Base-by-base conservation (phyloP, 2,888 invertebrate species). In the Eulithis testata region DNA sequence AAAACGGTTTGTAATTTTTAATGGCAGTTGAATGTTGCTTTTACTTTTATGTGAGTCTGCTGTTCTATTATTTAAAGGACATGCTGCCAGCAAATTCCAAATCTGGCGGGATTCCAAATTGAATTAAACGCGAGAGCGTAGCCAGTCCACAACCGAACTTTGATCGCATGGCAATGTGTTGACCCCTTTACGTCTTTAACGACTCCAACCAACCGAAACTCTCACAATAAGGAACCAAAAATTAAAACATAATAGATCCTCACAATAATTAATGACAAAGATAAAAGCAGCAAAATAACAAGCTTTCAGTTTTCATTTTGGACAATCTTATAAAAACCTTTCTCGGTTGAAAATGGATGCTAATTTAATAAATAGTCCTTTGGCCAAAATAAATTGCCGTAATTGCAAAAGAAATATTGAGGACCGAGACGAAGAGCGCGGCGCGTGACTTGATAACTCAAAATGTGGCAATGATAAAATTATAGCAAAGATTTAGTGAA, bases 31-130 rank as follows among this genome's bases (percentile, higher is more conserved):
- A 85, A 82, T 80, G 77, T 80, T 77, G 79, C 72, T 81, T 81
- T 77, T 79, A 80, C 75, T 79, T 84, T 83, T 81, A 79, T 79
- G 81, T 77, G 79, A 82, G 79, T 82, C 79, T 75, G 82, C 85
- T 85, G 82, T 88, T 89, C 84, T 89, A 87, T 89, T 89, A 89
- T 89, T 90, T 89, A 88, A 86, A 83, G 86, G 87, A 88, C 87
- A 85, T 77, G 84, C 80, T 79, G 83, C 84, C 84, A 87, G 87
- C 88, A 84, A 88, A 89, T 89, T 87, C 84, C 79, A 83, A 88
- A 88, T 88, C 89, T 91, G 91, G 91, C 90, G 76, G 76, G 70
- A 74, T 72, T 87, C 91, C 91, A 91, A 91, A 91, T 90, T 89
- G 90, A 91, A 90, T 91, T 88, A 89, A 91, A 89, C 85, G 87